These are phyloP conservation scores for Tricholauxania praeusta DNA, from an alignment of 2,888 invertebrate genomes.

Conservation along the genomic window DNA sequence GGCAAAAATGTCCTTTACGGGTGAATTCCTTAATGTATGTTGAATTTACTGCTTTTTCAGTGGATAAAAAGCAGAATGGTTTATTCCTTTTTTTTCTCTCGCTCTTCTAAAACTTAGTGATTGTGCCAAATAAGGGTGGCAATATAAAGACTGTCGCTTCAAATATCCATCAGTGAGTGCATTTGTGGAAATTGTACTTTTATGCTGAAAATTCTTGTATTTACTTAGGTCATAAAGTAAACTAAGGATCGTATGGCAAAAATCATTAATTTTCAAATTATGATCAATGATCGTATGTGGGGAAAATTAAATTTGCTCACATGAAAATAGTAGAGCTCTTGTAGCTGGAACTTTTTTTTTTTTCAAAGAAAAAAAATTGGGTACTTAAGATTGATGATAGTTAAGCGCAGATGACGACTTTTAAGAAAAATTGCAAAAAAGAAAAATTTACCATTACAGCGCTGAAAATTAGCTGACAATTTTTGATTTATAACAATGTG, in stretches of 20 bases:
- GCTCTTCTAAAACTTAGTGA: background rate
- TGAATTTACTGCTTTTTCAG: background rate
- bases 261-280: conserved; percentile 14
- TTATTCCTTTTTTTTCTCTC: background rate
- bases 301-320: background rate
- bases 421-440: too few species aligned
- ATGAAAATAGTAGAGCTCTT: too few species aligned
- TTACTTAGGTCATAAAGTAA: conserved; percentile 44
- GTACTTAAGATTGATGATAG: too few species aligned
- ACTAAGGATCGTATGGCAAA: conserved; percentile 28
- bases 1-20: conserved; percentile 59
- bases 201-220: conserved; percentile 18
- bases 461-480: too few species aligned
- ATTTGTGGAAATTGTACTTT: background rate
- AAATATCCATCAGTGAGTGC: conserved; percentile 39
- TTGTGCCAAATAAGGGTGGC: conserved; percentile 5
- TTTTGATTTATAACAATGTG: too few species aligned
- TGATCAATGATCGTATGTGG: conserved; percentile 29
- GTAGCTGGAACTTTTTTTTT: too few species aligned
- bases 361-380: too few species aligned
- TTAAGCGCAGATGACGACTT: too few species aligned
- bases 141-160: conserved; percentile 35
- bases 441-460: too few species aligned
- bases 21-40: conserved; percentile 47
- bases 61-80: background rate